Evolutionary conservation across 2,113 vertebrate genomes (phyloP).

Genomic region (Suricata suricatta): DNA sequence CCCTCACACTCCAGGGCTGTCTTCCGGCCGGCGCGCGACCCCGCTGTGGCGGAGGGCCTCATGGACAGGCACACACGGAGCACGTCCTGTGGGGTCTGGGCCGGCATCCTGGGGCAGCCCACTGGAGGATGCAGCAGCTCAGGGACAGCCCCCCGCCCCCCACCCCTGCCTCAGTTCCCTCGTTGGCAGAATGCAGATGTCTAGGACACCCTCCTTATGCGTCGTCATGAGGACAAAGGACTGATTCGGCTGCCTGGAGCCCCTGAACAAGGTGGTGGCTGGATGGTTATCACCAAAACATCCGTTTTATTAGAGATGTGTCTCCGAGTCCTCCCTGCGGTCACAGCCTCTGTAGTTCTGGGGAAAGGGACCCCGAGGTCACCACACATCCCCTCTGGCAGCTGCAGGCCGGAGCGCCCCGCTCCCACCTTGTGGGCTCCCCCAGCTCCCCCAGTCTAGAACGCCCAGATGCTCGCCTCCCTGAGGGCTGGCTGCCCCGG

Average conservation of each 20-base stretch:
- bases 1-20: neutral
- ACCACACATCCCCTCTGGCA: neutral
- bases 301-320: rapidly evolving
- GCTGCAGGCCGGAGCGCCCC: neutral
- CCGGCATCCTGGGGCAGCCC: rapidly evolving
- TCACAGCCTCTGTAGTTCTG: neutral
- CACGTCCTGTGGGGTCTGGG: rapidly evolving
- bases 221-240: neutral
- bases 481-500: neutral
- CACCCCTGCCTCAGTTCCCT: neutral
- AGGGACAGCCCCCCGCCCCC: neutral
- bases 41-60: neutral
- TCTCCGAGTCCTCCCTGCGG: rapidly evolving
- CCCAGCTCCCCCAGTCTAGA: neutral
- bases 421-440: rapidly evolving
- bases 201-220: rapidly evolving
- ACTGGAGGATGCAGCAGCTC: neutral
- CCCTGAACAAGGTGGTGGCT: neutral
- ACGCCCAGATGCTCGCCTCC: neutral
- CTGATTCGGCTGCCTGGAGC: rapidly evolving
- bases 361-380: neutral
- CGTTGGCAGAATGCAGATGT: neutral
- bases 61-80: rapidly evolving
- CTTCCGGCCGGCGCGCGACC: neutral
- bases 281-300: rapidly evolving